These are phyloP conservation scores for Gymnogyps californianus DNA, from an alignment of 2,113 vertebrate genomes.

Conservation along the genomic window DNA sequence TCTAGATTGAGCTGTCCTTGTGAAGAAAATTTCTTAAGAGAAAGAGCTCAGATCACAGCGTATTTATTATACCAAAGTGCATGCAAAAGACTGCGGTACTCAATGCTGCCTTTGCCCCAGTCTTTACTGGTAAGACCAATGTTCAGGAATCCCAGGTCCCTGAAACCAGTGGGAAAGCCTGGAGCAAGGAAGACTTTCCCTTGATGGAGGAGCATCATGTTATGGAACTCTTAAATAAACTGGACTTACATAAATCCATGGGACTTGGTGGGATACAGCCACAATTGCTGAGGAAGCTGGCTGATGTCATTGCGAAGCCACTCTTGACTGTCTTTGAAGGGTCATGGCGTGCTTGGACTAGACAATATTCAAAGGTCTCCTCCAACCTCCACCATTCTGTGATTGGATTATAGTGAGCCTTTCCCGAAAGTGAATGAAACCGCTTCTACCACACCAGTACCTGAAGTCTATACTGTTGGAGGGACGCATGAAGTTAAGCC, in stretches of 20 bases:
- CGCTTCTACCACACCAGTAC: not conserved
- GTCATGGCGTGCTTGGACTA: rapidly evolving
- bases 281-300: not conserved
- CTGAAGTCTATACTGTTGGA: not conserved
- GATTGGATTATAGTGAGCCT: not conserved
- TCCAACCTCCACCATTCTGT: not conserved
- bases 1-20: not conserved
- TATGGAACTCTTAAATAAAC: not conserved
- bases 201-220: not conserved
- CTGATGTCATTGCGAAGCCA: not conserved
- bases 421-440: not conserved
- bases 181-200: not conserved
- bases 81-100: not conserved
- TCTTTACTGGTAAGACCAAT: not conserved
- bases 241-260: not conserved
- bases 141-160: not conserved
- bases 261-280: not conserved
- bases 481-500: not conserved
- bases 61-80: not conserved
- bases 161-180: not conserved
- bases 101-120: rapidly evolving
- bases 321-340: not conserved
- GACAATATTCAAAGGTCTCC: not conserved
- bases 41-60: rapidly evolving
- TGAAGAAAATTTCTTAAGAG: not conserved